These are phyloP conservation scores for Oeneis ivallda DNA, from an alignment of 2,888 invertebrate genomes.

Conservation along the genomic window DNA sequence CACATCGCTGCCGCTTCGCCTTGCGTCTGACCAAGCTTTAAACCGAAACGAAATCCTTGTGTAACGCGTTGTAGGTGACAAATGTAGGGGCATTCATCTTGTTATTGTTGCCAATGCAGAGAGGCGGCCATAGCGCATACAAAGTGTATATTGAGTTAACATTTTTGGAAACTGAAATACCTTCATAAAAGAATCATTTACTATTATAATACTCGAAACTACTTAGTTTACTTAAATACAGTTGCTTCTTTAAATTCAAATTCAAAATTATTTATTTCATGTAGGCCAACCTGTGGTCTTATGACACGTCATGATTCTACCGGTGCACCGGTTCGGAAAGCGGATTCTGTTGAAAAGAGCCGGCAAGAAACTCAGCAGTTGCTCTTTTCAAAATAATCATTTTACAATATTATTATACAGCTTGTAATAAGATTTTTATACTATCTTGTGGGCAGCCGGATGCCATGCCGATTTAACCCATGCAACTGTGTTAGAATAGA, in stretches of 20 bases:
- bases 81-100: constrained; percentile 38
- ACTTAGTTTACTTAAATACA: not conserved
- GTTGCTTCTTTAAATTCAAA: not conserved
- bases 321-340: too few relatives aligned
- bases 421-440: too few relatives aligned
- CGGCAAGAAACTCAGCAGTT: too few relatives aligned
- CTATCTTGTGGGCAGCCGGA: too few relatives aligned
- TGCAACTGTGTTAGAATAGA: too few relatives aligned
- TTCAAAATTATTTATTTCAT: too few relatives aligned
- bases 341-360: too few relatives aligned
- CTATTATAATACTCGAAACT: not conserved
- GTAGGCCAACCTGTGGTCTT: too few relatives aligned
- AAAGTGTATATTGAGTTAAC: not conserved
- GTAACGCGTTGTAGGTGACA: constrained; percentile 33
- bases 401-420: too few relatives aligned
- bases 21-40: constrained; percentile 24
- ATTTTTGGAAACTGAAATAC: constrained; percentile 7
- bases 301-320: too few relatives aligned
- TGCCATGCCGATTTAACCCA: too few relatives aligned
- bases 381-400: too few relatives aligned
- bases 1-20: not conserved
- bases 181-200: not conserved
- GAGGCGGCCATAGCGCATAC: constrained; percentile 1
- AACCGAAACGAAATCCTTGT: constrained; percentile 45
- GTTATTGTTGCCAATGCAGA: constrained; percentile 29